Base-by-base conservation (phyloP, 2,888 invertebrate genomes). In the Galerucella nymphaeae region DNA sequence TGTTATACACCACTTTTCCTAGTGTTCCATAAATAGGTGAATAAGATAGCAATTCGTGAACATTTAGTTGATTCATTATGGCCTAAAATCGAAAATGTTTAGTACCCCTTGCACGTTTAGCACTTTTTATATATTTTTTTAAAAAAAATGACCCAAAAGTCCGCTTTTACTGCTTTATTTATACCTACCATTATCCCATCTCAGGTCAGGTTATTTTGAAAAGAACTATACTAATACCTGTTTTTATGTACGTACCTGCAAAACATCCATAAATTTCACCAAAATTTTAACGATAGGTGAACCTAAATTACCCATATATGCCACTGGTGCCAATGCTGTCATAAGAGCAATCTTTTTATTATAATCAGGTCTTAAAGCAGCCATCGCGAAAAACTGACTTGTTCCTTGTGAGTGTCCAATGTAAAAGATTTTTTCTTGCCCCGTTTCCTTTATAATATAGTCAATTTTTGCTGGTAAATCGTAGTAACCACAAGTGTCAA, bases 401-500 rank as follows among this genome's bases (percentile, higher is more conserved):
- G 92, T 91, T 2, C 95, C 95, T 84, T 91, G 91, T 0, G 94
- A 96, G 83, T 95, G 94, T 0, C 96, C 96, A 0, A 94, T 86
- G 82, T 95, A 96, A 79, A 92, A 92, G 63, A 91, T 87, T 42
- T 67, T 71, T 0, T 88, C 76, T 30, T 89, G 87, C 0, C 89
- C 88, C 0, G 94, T 93, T 1, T 78, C 68, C 0, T 83, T 78
- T 1, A 92, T 84, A 20, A 92, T 88, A 81, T 92, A 90, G 82
- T 96, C 93, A 63, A 97, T 91, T 87, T 92, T 92, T 0, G 93
- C 90, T 0, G 96, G 95, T 50, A 96, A 82, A 85, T 97, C 97
- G 77, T 88, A 90, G 70, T 89, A 85, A 0, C 93, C 94, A 84
- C 96, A 94, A 82, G 95, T 92, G 82, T 96, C 94, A 91, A 93